These are phyloP conservation scores for Branchinecta lindahli DNA, from an alignment of 1,140 invertebrate species.

Conservation along the genomic window DNA sequence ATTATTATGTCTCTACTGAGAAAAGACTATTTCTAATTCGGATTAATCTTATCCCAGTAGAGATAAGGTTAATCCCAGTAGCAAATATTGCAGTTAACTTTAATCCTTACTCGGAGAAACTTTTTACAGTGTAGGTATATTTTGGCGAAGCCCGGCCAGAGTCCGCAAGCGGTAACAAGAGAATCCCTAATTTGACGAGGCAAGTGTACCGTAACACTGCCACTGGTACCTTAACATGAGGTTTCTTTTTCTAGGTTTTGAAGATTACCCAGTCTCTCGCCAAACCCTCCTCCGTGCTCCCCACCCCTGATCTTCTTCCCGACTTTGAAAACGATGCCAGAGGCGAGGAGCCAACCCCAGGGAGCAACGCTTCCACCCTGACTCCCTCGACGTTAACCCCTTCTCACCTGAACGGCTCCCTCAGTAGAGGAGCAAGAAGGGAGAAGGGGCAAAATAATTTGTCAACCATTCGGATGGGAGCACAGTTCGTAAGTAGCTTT, in stretches of 20 bases:
- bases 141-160: too few species aligned
- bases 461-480: constrained; percentile 34
- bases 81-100: too few species aligned
- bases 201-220: too few species aligned
- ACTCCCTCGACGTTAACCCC: constrained; percentile 12
- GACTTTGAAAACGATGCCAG: neutral
- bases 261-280: constrained; percentile 26
- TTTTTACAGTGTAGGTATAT: too few species aligned
- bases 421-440: constrained; percentile 19
- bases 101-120: too few species aligned
- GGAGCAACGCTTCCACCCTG: neutral
- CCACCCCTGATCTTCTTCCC: neutral
- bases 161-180: too few species aligned
- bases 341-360: neutral
- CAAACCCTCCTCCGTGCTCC: constrained; percentile 14
- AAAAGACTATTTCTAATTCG: too few species aligned
- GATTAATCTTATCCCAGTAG: too few species aligned
- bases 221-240: too few species aligned
- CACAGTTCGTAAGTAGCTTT: constrained; percentile 38
- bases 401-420: constrained; percentile 23
- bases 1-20: too few species aligned
- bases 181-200: too few species aligned
- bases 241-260: constrained; percentile 27
- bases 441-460: neutral
- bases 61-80: too few species aligned